phyloP scores from a whole-genome alignment of 2,888 invertebrate genomes.

The Branchellion lobata region DNA sequence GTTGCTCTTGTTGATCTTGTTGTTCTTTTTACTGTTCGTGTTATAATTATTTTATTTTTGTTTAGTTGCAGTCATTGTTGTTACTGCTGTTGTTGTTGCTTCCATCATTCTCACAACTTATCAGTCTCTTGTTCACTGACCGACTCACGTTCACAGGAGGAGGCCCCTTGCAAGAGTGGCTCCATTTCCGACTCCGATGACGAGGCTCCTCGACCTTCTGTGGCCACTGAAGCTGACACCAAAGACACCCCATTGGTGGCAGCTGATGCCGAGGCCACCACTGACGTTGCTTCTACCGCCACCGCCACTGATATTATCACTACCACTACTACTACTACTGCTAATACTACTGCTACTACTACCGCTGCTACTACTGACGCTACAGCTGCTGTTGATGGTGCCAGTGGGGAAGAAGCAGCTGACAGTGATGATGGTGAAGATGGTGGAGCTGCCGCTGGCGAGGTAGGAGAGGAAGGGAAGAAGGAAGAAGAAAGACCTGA shows the following conservation, averaged over 20 bases:
- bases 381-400: neutral
- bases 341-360: neutral
- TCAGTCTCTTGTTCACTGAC: too few relatives aligned
- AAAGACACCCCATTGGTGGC: too few relatives aligned
- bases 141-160: neutral
- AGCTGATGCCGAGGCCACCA: neutral
- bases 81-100: too few relatives aligned
- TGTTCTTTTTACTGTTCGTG: too few relatives aligned
- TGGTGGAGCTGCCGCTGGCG: neutral
- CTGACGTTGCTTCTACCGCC: neutral
- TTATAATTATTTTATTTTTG: too few relatives aligned
- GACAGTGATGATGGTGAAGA: constrained; percentile 23
- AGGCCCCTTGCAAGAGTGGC: constrained; percentile 54
- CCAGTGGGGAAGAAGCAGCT: neutral
- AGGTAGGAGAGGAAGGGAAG: neutral
- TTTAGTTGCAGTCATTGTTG: too few relatives aligned
- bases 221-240: too few relatives aligned
- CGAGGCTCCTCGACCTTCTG: constrained; percentile 54
- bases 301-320: too few relatives aligned
- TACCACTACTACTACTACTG: neutral
- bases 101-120: too few relatives aligned
- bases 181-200: constrained; percentile 63
- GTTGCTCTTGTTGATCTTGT: too few relatives aligned
- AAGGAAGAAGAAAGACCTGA: neutral
- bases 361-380: neutral